A percentile compares a stretch with the other conserved stretches of the same genome.
Evolutionary conservation across 1,140 invertebrate genomes (phyloP).

Genomic region (Streblospio benedicti): DNA sequence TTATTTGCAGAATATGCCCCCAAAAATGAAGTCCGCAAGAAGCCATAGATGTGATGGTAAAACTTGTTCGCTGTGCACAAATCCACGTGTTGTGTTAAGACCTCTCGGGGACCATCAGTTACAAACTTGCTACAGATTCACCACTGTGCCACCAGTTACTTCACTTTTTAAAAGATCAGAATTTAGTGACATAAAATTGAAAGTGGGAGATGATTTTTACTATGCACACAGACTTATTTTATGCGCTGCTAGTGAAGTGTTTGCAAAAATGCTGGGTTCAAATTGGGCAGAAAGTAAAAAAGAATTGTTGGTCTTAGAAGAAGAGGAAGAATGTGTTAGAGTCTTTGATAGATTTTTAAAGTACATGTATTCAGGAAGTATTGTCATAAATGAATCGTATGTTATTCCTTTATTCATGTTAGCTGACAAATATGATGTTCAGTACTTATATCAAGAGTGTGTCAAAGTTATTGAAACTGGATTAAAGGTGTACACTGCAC

Average conservation of each 20-base stretch:
- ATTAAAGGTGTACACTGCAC: slow-evolving; percentile 15
- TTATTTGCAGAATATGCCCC: slow-evolving; percentile 3
- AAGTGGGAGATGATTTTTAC: slow-evolving; percentile 8
- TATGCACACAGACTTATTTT: slow-evolving; percentile 13
- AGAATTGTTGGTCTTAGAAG: not conserved
- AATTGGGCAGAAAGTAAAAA: slow-evolving; percentile 11
- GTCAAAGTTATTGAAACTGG: slow-evolving; percentile 16
- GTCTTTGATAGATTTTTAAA: slow-evolving; percentile 16
- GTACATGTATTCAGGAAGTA: slow-evolving; percentile 15
- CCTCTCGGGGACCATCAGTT: slow-evolving; percentile 9
- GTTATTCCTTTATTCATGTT: slow-evolving; percentile 16
- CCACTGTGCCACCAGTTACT: slow-evolving; percentile 9
- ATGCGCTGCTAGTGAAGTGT: slow-evolving; percentile 16
- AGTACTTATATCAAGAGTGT: slow-evolving; percentile 12
- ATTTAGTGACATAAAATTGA: slow-evolving; percentile 12
- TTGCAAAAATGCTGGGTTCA: slow-evolving; percentile 10
- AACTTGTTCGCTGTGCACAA: not conserved
- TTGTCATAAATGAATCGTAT: slow-evolving; percentile 9
- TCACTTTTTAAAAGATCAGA: slow-evolving; percentile 13
- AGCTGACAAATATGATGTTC: slow-evolving; percentile 16
- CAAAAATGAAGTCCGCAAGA: slow-evolving; percentile 5
- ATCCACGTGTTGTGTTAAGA: slow-evolving; percentile 15
- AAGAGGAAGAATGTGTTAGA: slow-evolving; percentile 16
- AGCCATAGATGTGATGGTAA: not conserved
- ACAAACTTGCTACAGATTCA: slow-evolving; percentile 7